These are phyloP conservation scores for Decapterus maruadsi DNA, from an alignment of 2,797 vertebrate species.

Conservation along the genomic window DNA sequence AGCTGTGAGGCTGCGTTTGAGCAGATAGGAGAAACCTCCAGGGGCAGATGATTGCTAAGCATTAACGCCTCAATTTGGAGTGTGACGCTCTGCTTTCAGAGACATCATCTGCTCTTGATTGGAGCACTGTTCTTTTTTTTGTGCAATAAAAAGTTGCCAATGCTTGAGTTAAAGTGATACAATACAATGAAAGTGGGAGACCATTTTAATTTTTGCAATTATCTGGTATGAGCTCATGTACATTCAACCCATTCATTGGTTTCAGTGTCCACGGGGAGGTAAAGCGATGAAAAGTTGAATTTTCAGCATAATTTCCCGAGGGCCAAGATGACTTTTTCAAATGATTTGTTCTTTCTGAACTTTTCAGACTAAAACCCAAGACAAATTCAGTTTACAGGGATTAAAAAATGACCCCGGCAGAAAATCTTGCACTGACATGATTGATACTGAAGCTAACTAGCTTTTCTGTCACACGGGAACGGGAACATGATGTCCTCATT, in stretches of 20 bases:
- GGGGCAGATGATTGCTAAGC: constrained; percentile 39
- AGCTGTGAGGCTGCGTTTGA: constrained; percentile 61
- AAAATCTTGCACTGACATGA: too few relatives aligned
- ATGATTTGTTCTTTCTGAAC: too few relatives aligned
- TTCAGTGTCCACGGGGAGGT: not conserved
- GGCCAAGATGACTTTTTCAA: too few relatives aligned
- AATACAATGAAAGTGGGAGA: not conserved
- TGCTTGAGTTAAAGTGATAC: not conserved
- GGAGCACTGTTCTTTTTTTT: not conserved
- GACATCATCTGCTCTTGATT: constrained; percentile 23
- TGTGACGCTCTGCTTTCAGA: constrained; percentile 32
- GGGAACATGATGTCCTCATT: too few relatives aligned
- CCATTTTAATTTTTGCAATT: not conserved
- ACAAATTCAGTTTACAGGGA: too few relatives aligned
- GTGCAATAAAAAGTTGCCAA: not conserved
- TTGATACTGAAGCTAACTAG: too few relatives aligned
- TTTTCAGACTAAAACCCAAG: too few relatives aligned
- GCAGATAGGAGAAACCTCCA: constrained; percentile 49
- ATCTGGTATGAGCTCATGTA: not conserved
- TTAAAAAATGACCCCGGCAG: too few relatives aligned
- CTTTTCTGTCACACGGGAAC: too few relatives aligned
- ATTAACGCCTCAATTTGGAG: constrained; percentile 51
- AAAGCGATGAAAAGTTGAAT: too few relatives aligned
- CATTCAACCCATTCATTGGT: not conserved
- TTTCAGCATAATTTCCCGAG: too few relatives aligned